These are phyloP conservation scores for Choloepus didactylus DNA, from an alignment of 2,797 vertebrate genomes.

Conservation along the genomic window DNA sequence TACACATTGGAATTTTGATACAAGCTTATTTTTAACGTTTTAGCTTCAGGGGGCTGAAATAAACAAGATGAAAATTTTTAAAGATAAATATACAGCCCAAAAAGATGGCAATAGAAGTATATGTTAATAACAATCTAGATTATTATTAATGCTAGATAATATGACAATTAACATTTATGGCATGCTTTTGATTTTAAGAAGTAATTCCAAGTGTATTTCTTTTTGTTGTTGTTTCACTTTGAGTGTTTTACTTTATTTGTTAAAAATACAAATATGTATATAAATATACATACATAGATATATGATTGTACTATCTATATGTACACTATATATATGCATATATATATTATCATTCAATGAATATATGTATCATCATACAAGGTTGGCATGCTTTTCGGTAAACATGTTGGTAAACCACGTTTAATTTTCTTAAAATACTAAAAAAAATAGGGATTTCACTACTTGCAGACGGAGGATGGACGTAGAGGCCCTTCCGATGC, in stretches of 20 bases:
- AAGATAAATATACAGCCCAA: not conserved
- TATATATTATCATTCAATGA: not conserved
- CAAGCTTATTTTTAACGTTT: constrained; percentile 27
- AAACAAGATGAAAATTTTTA: not conserved
- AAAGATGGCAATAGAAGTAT: not conserved
- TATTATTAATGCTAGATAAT: not conserved
- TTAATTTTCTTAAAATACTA: not conserved
- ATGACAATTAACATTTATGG: not conserved
- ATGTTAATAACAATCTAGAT: not conserved
- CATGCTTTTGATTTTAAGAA: not conserved
- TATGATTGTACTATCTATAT: not conserved
- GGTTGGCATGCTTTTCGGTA: not conserved
- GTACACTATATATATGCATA: not conserved
- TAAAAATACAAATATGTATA: not conserved
- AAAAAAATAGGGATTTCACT: not conserved
- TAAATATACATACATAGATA: not conserved
- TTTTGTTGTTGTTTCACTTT: not conserved
- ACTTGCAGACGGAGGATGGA: not conserved
- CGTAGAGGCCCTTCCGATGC: not conserved
- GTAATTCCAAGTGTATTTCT: not conserved
- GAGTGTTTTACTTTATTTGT: constrained; percentile 33
- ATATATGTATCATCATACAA: not conserved
- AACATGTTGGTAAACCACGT: not conserved
- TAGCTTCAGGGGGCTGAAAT: not conserved
- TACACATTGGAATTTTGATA: not conserved